A percentile compares a stretch with the other conserved stretches of the same genome.
Conservation (phyloP, 2,797 vertebrate genomes). For the Selene dorsalis region DNA sequence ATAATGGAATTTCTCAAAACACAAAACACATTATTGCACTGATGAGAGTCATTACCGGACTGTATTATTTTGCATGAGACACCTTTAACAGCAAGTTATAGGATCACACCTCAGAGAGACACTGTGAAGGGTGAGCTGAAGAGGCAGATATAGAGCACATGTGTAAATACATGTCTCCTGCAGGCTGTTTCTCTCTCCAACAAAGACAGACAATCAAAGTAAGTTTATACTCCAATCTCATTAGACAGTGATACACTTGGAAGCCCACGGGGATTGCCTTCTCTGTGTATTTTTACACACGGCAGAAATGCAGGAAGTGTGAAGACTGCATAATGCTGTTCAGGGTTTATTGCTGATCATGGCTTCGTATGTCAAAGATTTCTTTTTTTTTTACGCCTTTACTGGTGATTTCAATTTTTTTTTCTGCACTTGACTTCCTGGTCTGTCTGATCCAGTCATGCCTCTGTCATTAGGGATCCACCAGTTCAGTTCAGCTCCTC, state of each 20-base stretch:
- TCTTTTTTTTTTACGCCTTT: neutral
- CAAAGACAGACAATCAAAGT: slow-evolving; percentile 49
- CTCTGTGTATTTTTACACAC: slow-evolving; percentile 24
- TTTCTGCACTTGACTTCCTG: neutral
- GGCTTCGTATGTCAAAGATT: slow-evolving; percentile 6
- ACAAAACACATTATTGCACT: slow-evolving; percentile 1
- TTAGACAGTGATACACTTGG: slow-evolving; percentile 52
- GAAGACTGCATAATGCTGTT: slow-evolving; percentile 5
- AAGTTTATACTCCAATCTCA: slow-evolving; percentile 50
- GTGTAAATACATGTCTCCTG: slow-evolving; percentile 29
- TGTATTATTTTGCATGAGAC: slow-evolving; percentile 16
- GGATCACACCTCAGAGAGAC: neutral
- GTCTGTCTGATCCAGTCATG: neutral
- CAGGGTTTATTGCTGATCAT: slow-evolving; percentile 13
- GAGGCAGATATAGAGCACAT: neutral
- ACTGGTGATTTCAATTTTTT: neutral
- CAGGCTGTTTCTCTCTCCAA: slow-evolving; percentile 32
- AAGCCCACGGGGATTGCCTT: slow-evolving; percentile 30
- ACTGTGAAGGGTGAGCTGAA: neutral
- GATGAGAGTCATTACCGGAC: slow-evolving; percentile 15
- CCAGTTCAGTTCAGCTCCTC: neutral
- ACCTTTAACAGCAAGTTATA: neutral
- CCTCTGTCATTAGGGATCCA: neutral
- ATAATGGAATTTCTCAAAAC: slow-evolving; percentile 1
- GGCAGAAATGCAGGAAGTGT: neutral